Base-by-base conservation (phyloP, 2,797 vertebrate genomes). In the Lerista edwardsae region DNA sequence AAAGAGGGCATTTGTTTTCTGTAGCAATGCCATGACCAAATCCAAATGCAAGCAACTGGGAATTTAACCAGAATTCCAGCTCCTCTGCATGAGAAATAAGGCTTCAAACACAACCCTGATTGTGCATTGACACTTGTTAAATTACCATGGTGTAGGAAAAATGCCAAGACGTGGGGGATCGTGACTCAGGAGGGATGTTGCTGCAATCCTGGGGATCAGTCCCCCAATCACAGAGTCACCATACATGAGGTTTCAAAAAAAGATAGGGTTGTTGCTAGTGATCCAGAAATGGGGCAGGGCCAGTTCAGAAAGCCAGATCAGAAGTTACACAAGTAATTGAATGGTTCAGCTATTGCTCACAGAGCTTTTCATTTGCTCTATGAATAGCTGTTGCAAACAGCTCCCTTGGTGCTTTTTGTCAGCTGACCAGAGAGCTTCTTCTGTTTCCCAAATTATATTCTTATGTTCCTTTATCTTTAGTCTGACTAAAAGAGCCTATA, bases 1-100 rank as follows among this genome's bases (percentile, higher is more conserved):
- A 90, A 93, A 91, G 84, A 88, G 57, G n/a, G 76, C 81, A 67
- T 87, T 92, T 87, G 14, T 88, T 90, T 89, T 87, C 55, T 79
- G 82, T 86, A 75, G 88, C 81, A 61, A 76, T 88, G 85, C 87
- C 88, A 79, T 85, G 88, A 80, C 59, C 75, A 91, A 91, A 88
- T 91, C 75, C 10, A 84, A 88, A 78, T 67, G 77, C 89, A 84
- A 65, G 19, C 2, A 11, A 4, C 44, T 61, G 55, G 68, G 79
- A 84, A 21, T 90, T 71, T 79, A 84, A 86, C 7, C 0, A 0
- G 39, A 73, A 0, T 0, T 74, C 80, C 44, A 86, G 73, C 34
- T 81, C 73, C 41, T 71, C 4, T 31, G 62, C 41, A 71, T 55
- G 64, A 89, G 68, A 29, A 75, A 82, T 85, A 67, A 34, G 59